These are phyloP conservation scores for Odontomyia ornata DNA, from an alignment of 2,888 invertebrate genomes.

Conservation along the genomic window DNA sequence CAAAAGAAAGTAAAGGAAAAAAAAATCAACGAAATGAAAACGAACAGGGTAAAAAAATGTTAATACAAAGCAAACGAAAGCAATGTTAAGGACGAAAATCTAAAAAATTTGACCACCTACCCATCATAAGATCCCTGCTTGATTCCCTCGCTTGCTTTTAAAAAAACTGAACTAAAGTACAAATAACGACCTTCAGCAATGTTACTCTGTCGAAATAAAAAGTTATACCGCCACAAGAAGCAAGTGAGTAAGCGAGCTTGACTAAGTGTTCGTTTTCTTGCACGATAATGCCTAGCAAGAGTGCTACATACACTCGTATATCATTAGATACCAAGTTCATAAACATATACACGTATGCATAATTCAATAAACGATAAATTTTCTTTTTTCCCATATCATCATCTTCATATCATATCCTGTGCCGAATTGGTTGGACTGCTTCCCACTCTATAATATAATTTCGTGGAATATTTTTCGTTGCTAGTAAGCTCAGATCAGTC, in stretches of 20 bases:
- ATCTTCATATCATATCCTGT: conserved; percentile 36
- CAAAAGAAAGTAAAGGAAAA: neutral
- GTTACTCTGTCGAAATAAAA: neutral
- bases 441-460: neutral
- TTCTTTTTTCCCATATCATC: conserved; percentile 37
- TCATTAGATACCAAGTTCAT: conserved; percentile 25
- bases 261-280: conserved; percentile 7
- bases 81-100: neutral
- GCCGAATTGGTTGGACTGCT: neutral
- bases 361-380: conserved; percentile 52
- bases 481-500: neutral
- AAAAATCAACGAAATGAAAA: conserved; percentile 6
- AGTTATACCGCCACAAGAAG: no score
- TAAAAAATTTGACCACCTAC: conserved; percentile 8
- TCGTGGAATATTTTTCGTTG: neutral
- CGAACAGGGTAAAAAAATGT: neutral
- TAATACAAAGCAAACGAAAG: neutral
- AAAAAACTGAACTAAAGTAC: neutral
- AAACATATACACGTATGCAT: conserved; percentile 51
- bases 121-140: neutral
- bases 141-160: neutral
- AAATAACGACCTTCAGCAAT: conserved; percentile 28
- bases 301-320: neutral
- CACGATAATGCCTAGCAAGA: conserved; percentile 6
- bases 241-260: neutral